These are phyloP conservation scores for Eulimnadia texana DNA, from an alignment of 1,140 invertebrate genomes.

Conservation along the genomic window DNA sequence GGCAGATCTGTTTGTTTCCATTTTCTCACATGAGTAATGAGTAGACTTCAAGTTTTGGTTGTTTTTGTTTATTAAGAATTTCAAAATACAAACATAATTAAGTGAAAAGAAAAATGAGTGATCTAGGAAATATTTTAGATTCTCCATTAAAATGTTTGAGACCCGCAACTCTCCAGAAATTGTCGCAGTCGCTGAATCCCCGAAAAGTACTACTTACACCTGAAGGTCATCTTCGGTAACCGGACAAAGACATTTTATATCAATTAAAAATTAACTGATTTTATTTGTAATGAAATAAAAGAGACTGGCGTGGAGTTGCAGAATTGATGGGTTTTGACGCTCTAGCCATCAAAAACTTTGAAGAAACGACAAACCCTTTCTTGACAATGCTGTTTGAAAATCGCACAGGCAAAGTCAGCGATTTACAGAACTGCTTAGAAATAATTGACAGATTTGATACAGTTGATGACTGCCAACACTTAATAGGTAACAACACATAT, in stretches of 20 bases:
- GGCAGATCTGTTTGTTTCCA: no score
- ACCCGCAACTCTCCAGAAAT: conserved; percentile 16
- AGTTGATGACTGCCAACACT: conserved; percentile 37
- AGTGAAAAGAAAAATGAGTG: neutral
- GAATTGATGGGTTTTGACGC: conserved; percentile 34
- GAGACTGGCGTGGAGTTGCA: conserved; percentile 52
- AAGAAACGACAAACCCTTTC: conserved; percentile 35
- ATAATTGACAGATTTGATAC: conserved; percentile 50
- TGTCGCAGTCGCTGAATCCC: conserved; percentile 36
- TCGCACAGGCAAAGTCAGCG: conserved; percentile 26
- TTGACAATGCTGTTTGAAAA: conserved; percentile 32
- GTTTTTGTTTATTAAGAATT: no score
- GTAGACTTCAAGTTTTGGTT: no score
- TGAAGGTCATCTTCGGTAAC: conserved; percentile 37
- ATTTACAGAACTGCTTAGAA: conserved; percentile 39
- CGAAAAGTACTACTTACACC: conserved; percentile 39
- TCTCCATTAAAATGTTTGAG: conserved; percentile 13
- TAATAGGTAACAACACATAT: conserved; percentile 36
- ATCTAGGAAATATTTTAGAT: neutral
- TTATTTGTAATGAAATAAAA: conserved; percentile 21
- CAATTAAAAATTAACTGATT: neutral
- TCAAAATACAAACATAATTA: no score
- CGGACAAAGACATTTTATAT: conserved; percentile 7
- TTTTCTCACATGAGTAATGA: no score
- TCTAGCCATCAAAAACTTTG: conserved; percentile 25